A percentile compares a stretch with the other conserved stretches of the same genome.
phyloP scores from a whole-genome alignment of 2,888 invertebrate species.

The Liopterus haemorrhoidalis region DNA sequence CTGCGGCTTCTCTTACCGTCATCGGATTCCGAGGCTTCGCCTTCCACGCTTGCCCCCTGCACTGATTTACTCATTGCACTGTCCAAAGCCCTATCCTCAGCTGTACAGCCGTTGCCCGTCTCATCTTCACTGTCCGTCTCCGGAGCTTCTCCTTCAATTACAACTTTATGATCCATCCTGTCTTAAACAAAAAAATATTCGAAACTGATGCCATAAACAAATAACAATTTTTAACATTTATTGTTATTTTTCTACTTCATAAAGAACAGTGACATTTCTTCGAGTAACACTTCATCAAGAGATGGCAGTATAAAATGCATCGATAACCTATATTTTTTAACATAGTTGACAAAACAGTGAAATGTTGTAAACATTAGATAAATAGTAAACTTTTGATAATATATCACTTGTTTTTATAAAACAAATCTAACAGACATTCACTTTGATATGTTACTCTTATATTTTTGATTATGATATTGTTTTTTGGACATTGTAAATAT shows the following conservation, averaged over 20 bases:
- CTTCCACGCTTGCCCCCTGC: slow-evolving; percentile 41
- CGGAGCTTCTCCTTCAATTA: slow-evolving; percentile 43
- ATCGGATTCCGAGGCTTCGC: slow-evolving; percentile 45
- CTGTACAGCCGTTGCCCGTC: slow-evolving; percentile 12
- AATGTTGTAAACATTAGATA: slow-evolving; percentile 1
- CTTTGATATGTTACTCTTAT: too few species aligned
- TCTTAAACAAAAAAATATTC: slow-evolving; percentile 4
- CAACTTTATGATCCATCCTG: slow-evolving; percentile 35
- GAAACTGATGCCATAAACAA: neutral
- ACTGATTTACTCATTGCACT: slow-evolving; percentile 29
- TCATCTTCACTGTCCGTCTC: slow-evolving; percentile 46
- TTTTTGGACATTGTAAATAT: slow-evolving; percentile 24
- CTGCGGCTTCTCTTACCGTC: slow-evolving; percentile 34
- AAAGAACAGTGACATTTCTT: slow-evolving; percentile 21
- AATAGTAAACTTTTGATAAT: slow-evolving; percentile 3
- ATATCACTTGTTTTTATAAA: slow-evolving; percentile 5
- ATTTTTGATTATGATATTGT: too few species aligned
- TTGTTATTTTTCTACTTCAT: slow-evolving; percentile 17
- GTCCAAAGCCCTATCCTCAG: slow-evolving; percentile 15
- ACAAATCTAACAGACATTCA: too few species aligned
- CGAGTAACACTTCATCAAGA: too few species aligned
- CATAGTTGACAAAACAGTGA: slow-evolving; percentile 24
- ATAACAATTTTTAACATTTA: slow-evolving; percentile 16
- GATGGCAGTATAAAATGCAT: too few species aligned
- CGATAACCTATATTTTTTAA: too few species aligned